Evolutionary conservation across 2,797 vertebrate genomes (phyloP), one percentile per base, ranked within the genome.

Genomic region (Tiaroga cobitis): DNA sequence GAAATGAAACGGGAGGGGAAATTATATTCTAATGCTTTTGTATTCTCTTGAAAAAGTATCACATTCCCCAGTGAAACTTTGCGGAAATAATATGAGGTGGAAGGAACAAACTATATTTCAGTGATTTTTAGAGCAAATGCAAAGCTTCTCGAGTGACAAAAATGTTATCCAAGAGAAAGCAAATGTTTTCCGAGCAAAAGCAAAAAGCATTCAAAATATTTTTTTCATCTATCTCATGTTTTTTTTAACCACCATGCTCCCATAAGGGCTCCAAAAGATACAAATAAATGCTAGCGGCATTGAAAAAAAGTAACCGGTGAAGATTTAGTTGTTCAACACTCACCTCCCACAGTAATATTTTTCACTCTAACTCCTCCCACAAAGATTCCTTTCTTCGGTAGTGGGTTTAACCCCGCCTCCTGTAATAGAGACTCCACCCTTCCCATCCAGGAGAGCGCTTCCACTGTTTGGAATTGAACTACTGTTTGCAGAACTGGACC

Each of bases 271-370:
- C 59, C 10, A 1, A 13, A 61, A 15, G 2, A 26, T 29, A 15
- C 5, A 2, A 7, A 29, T n/a, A 78, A 21, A n/a, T 24, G 4
- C 5, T 9, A 21, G 3, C 54, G 43, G 43, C 32, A 43, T 29
- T 59, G n/a, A 61, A 75, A 10, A 21, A 4, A 75, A 29, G 15
- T 56, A 24, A 46, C 1, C n/a, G 9, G 10, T 75, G 32, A 75
- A 32, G 21, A n/a, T 26, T 13, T 56, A 0, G 5, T 13, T 18
- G 67, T 18, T 29, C 9, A 41, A 18, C 39, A 43, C 89, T 93
- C 80, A 96, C 96, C 95, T 93, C 95, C 95, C 2, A 96, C 74
- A 3, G 94, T 95, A 87, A 96, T 89, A 91, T 95, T 94, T 88
- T 89, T 91, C 82, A 96, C 92, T 87, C 67, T 92, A 34, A 91